Percentiles rank a stretch among this genome's conserved stretches.
Evolutionary conservation across 1,140 invertebrate species (phyloP).

Genomic region (Portunus trituberculatus): DNA sequence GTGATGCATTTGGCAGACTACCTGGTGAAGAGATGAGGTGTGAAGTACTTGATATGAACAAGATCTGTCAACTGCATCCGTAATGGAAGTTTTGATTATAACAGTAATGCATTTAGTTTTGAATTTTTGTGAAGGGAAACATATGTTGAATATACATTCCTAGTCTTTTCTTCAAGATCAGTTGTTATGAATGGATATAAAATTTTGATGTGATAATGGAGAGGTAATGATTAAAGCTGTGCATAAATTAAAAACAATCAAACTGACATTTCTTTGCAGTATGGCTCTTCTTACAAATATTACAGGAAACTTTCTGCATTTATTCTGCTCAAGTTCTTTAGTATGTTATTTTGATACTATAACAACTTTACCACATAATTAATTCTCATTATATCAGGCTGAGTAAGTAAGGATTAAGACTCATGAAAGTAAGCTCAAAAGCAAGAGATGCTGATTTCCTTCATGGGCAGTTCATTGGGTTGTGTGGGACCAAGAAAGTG

Average conservation of each 20-base stretch:
- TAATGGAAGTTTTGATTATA: background rate
- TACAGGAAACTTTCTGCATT: too few relatives aligned
- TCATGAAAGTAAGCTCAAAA: background rate
- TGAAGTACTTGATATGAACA: background rate
- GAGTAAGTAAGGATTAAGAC: background rate
- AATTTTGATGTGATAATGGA: background rate
- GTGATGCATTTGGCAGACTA: background rate
- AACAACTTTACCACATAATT: too few relatives aligned
- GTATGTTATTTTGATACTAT: too few relatives aligned
- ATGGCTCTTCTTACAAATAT: too few relatives aligned
- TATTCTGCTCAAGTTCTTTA: too few relatives aligned
- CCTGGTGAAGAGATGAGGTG: background rate
- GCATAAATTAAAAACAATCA: too few relatives aligned
- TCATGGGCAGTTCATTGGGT: background rate
- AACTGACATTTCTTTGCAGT: too few relatives aligned
- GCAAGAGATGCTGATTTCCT: background rate
- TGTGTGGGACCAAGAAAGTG: background rate
- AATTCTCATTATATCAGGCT: too few relatives aligned
- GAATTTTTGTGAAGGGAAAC: background rate
- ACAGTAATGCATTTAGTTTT: background rate
- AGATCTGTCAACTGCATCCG: background rate
- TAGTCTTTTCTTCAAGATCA: background rate
- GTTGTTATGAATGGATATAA: background rate
- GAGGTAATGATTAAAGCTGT: too few relatives aligned
- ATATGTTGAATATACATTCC: slow-evolving; percentile 7